Base-by-base conservation (phyloP, 2,888 invertebrate species). In the Pecten maximus region DNA sequence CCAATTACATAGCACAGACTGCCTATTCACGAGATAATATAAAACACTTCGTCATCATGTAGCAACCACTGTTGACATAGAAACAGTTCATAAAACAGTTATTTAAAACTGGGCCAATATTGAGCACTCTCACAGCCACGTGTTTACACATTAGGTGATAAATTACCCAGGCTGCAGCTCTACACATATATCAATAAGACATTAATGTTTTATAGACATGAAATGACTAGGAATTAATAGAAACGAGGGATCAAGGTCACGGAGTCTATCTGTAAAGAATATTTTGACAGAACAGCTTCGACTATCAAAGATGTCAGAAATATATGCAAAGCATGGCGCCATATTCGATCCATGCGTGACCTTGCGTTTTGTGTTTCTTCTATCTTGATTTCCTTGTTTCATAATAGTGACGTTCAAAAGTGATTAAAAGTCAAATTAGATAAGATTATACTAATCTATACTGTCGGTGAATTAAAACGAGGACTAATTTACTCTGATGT, bases 261-360 rank as follows among this genome's bases (percentile, higher is more conserved):
- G 35, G 35, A 35, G 35, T 35, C 10, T 35, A 0, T 74, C 35
- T 35, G 23, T 74, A 74, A 12, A 35, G 74, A 10, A 10, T 74
- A 23, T 74, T 23, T 74, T 74, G 74, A 74, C 74, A 74, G 74
- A 74, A 74, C 74, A 74, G 74, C 74, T 74, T 12, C 10, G 74
- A 35, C 23, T 74, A 74, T 74, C 28, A 74, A 74, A 74, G 35
- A 74, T 74, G 74, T 74, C 74, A 35, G 28, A 74, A 74, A 74
- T 23, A 8, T 74, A 1, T 0, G 12, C 10, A 8, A 74, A 35
- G 74, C 28, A 28, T 74, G 74, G 74, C 74, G 74, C 74, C 74
- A 35, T 74, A 35, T 23, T 12, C 35, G 74, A 28, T 74, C 35
- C 35, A 74, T 1, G 74, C 16, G 35, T 74, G 74, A 28, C 74